Conservation (phyloP, 2,888 invertebrate species). For the Agriotes lineatus region DNA sequence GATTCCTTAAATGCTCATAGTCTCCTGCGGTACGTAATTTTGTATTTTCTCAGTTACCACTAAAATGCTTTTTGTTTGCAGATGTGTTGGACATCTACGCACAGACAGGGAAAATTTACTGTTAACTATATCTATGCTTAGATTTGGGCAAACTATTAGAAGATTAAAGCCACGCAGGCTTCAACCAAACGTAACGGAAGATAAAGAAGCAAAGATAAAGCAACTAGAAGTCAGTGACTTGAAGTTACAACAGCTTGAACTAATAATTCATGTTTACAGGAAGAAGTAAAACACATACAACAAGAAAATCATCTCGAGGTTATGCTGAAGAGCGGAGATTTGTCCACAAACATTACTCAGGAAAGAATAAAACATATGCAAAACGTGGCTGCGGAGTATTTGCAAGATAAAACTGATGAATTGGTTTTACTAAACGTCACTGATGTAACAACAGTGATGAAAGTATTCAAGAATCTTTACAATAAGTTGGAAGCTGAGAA, state of each 20-base stretch:
- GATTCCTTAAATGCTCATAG: conserved; percentile 58
- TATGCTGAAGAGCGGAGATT: conserved; percentile 60
- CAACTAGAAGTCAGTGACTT: conserved; percentile 20
- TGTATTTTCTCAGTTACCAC: background rate
- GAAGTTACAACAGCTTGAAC: background rate
- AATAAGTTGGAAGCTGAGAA: conserved; percentile 54
- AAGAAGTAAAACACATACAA: conserved; percentile 56
- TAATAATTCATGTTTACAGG: conserved; percentile 46
- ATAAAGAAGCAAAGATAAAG: conserved; percentile 47
- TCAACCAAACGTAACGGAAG: conserved; percentile 46
- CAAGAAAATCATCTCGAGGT: conserved; percentile 60
- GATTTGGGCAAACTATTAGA: conserved; percentile 60
- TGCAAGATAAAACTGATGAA: conserved; percentile 60
- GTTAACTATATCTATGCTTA: conserved; percentile 63
- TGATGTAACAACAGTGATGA: conserved; percentile 60
- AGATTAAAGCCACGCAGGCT: conserved; percentile 55
- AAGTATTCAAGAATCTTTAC: conserved; percentile 61
- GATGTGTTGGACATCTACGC: conserved; percentile 65
- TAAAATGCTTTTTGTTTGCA: conserved; percentile 43
- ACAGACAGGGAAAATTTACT: conserved; percentile 58
- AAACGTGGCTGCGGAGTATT: conserved; percentile 59
- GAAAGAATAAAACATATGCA: conserved; percentile 61
- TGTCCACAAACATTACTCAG: conserved; percentile 58
- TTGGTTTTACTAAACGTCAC: conserved; percentile 60
- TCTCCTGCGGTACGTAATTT: conserved; percentile 59